A percentile compares a stretch with the other conserved stretches of the same genome.
Evolutionary conservation across 2,888 invertebrate genomes (phyloP).

Genomic region (Yponomeuta evonymella): DNA sequence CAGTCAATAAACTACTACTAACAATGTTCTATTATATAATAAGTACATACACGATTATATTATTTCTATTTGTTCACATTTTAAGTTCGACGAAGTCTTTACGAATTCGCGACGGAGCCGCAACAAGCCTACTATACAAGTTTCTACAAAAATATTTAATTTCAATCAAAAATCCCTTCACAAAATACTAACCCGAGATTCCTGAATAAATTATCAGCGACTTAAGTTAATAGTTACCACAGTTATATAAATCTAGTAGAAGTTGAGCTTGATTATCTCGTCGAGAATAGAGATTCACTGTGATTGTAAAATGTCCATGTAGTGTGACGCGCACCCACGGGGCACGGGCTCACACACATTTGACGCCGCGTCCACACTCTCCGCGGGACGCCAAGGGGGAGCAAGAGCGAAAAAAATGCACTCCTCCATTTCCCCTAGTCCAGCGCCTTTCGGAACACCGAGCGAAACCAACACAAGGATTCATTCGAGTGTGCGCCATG

Average conservation of each 20-base stretch:
- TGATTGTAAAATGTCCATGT: neutral
- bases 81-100: neutral
- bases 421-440: no score
- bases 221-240: conserved; percentile 10
- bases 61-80: neutral
- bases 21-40: neutral
- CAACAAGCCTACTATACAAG: neutral
- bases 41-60: neutral
- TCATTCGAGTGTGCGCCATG: conserved; percentile 23
- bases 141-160: neutral
- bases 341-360: no score
- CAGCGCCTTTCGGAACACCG: no score
- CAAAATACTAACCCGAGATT: conserved; percentile 6
- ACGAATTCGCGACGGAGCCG: neutral
- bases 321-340: neutral
- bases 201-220: conserved; percentile 14
- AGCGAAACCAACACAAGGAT: neutral
- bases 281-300: neutral
- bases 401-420: no score
- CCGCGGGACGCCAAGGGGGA: no score
- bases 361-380: no score
- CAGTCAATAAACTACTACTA: neutral
- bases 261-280: conserved; percentile 7
- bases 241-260: neutral
- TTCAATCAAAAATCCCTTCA: neutral